Evolutionary conservation across 2,888 invertebrate species (phyloP).

Genomic region (Gonocerus acuteangulatus): DNA sequence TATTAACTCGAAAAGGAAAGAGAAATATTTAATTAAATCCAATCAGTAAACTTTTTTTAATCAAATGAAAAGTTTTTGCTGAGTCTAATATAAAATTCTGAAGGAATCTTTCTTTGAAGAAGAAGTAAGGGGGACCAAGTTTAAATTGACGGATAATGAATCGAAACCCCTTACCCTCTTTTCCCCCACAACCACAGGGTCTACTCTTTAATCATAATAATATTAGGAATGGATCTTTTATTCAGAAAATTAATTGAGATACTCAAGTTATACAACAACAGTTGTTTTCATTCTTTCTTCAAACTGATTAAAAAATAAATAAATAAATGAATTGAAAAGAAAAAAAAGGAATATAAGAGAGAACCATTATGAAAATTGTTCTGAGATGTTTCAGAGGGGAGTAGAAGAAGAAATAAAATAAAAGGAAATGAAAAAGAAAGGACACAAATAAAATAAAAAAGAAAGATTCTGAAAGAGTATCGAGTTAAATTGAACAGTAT

Average conservation of each 20-base stretch:
- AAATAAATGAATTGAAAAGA: no score
- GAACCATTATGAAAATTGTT: background rate
- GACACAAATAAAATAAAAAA: no score
- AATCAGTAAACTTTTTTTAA: background rate
- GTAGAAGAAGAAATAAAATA: background rate
- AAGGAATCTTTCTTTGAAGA: no score
- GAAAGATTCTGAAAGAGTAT: no score
- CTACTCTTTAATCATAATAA: background rate
- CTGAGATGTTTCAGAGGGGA: background rate
- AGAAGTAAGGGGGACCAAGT: background rate
- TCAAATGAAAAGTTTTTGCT: no score
- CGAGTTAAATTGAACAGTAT: no score
- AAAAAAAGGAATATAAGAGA: background rate
- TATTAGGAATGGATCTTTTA: background rate
- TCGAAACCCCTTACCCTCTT: background rate
- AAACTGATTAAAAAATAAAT: no score
- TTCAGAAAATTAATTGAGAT: background rate
- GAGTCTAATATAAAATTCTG: no score
- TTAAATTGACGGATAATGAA: conserved; percentile 1
- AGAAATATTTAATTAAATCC: background rate
- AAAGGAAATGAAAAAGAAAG: background rate
- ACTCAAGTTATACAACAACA: background rate
- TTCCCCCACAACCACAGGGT: background rate
- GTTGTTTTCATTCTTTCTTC: background rate
- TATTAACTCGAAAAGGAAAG: background rate